Conservation (phyloP, 2,797 vertebrate genomes). For the Capromys pilorides region DNA sequence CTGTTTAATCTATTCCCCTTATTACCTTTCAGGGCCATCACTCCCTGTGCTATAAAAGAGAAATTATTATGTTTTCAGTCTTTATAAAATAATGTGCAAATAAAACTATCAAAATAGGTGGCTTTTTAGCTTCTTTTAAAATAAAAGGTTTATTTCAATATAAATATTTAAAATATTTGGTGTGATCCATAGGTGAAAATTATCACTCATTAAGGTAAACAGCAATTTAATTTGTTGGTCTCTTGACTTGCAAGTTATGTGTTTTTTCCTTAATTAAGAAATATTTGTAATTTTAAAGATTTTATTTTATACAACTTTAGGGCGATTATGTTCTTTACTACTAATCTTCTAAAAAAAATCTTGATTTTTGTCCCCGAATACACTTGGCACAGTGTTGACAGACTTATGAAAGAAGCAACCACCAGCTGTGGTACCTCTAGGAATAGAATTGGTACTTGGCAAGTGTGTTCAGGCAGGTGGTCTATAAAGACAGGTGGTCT, state of each 20-base stretch:
- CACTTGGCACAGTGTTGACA: background rate
- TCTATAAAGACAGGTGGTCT: constrained; percentile 23
- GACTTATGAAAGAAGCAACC: background rate
- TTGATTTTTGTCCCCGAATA: background rate
- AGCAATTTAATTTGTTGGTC: constrained; percentile 13
- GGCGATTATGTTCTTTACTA: background rate
- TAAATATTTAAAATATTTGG: background rate
- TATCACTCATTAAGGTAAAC: background rate
- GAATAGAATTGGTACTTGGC: background rate
- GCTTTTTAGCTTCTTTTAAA: background rate
- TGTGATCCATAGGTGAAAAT: background rate
- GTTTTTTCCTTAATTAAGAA: constrained; percentile 38
- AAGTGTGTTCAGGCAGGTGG: constrained; percentile 48
- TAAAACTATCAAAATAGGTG: background rate
- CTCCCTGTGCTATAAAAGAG: background rate
- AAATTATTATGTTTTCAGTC: constrained; percentile 52
- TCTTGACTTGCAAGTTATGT: constrained; percentile 3
- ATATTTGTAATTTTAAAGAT: background rate
- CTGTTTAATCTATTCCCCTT: constrained; percentile 11
- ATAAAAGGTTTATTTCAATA: background rate
- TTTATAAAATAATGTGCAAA: constrained; percentile 42
- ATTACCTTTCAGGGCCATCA: background rate
- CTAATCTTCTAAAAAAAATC: background rate
- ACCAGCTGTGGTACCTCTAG: background rate
- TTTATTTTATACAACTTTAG: background rate